Conservation (phyloP, 2,888 invertebrate species). For the Gymnosoma rotundatum region DNA sequence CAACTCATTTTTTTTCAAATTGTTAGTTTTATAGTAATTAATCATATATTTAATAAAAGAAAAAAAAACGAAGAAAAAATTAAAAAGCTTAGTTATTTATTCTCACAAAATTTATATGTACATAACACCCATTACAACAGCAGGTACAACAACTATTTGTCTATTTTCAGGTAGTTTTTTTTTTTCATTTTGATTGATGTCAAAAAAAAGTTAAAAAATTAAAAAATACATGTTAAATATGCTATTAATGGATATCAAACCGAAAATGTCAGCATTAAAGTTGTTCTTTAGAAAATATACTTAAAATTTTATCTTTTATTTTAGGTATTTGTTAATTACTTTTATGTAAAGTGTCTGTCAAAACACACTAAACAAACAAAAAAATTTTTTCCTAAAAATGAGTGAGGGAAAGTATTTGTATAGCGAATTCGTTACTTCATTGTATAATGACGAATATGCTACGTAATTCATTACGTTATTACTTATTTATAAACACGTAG, state of each 20-base stretch:
- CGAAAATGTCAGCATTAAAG: neutral
- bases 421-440: too few species aligned
- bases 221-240: neutral
- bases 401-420: too few species aligned
- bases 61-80: neutral
- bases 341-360: too few species aligned
- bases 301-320: neutral
- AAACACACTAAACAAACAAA: too few species aligned
- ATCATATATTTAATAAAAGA: conserved; percentile 40
- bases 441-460: too few species aligned
- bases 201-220: neutral
- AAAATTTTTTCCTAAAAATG: too few species aligned
- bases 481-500: too few species aligned
- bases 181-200: conserved; percentile 43
- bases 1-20: neutral
- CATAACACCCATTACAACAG: neutral
- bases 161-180: neutral
- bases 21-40: conserved; percentile 57
- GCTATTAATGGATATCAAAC: neutral
- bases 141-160: neutral
- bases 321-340: neutral
- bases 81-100: neutral
- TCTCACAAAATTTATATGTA: neutral
- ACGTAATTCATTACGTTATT: too few species aligned
- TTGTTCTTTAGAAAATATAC: too few species aligned